Evolutionary conservation across 1,140 invertebrate genomes (phyloP).

Genomic region (Papilio aristodemus): DNA sequence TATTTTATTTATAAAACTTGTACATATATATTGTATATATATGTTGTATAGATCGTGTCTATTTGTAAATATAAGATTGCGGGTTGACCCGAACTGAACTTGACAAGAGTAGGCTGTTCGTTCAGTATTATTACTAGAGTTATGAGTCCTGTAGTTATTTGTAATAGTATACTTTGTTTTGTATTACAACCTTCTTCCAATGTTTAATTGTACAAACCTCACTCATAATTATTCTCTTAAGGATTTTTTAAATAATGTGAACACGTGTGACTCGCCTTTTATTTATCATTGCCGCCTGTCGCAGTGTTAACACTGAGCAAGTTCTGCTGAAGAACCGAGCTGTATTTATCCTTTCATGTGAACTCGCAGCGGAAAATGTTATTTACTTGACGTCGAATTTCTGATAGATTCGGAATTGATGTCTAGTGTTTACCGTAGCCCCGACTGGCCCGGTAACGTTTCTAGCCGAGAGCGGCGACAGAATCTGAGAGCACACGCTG

Average conservation of each 20-base stretch:
- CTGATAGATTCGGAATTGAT: constrained; percentile 79
- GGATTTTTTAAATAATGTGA: constrained; percentile 34
- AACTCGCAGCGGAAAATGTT: constrained; percentile 3
- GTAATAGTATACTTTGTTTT: constrained; percentile 36
- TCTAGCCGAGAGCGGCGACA: constrained; percentile 52
- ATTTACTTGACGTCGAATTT: constrained; percentile 48
- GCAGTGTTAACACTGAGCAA: neutral
- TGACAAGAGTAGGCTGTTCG: constrained; percentile 46
- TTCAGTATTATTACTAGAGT: constrained; percentile 72
- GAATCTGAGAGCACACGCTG: constrained; percentile 66
- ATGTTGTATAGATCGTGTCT: constrained; percentile 67
- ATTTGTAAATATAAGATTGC: constrained; percentile 70
- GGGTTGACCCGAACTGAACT: constrained; percentile 45
- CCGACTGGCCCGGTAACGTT: constrained; percentile 47
- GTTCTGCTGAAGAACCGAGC: no score
- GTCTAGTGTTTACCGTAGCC: constrained; percentile 61
- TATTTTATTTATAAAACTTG: constrained; percentile 75
- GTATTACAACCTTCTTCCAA: constrained; percentile 12
- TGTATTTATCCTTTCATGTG: constrained; percentile 16
- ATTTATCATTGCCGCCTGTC: constrained; percentile 34
- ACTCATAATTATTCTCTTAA: constrained; percentile 29
- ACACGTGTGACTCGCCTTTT: constrained; percentile 44
- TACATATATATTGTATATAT: constrained; percentile 49
- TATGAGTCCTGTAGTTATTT: constrained; percentile 55
- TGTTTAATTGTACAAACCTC: constrained; percentile 23